Conservation (phyloP, 2,888 invertebrate species). For the Parochlus steinenii region DNA sequence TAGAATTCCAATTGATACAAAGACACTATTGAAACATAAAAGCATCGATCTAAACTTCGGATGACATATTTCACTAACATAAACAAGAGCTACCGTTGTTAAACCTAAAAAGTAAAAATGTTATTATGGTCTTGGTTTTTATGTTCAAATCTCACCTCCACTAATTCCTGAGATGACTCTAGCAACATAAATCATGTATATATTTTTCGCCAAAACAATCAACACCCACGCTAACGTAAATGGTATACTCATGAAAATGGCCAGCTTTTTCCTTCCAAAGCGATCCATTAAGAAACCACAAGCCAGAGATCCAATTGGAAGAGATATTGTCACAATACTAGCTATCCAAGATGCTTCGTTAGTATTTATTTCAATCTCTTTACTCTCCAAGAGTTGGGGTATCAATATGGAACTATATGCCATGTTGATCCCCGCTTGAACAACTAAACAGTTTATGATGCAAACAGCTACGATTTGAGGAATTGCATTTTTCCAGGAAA, state of each 20-base stretch:
- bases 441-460: constrained; percentile 32
- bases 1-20: constrained; percentile 39
- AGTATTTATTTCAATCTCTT: constrained; percentile 27
- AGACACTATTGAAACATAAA: constrained; percentile 37
- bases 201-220: constrained; percentile 27
- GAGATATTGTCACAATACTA: constrained; percentile 36
- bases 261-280: constrained; percentile 34
- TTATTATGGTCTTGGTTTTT: too few relatives aligned
- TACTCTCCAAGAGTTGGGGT: constrained; percentile 31
- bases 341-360: constrained; percentile 38
- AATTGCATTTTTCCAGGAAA: constrained; percentile 8
- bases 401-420: constrained; percentile 38
- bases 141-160: constrained; percentile 25
- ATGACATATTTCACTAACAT: constrained; percentile 40
- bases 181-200: constrained; percentile 32
- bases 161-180: constrained; percentile 36
- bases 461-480: constrained; percentile 24
- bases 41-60: constrained; percentile 36
- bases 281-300: constrained; percentile 39
- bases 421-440: constrained; percentile 41
- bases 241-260: constrained; percentile 26
- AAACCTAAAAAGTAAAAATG: constrained; percentile 33
- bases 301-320: constrained; percentile 35
- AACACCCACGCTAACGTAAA: constrained; percentile 34
- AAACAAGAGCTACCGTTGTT: constrained; percentile 35